Conservation (phyloP, 53 echinoderm and acorn worm species). For the Zoroaster sp. region DNA sequence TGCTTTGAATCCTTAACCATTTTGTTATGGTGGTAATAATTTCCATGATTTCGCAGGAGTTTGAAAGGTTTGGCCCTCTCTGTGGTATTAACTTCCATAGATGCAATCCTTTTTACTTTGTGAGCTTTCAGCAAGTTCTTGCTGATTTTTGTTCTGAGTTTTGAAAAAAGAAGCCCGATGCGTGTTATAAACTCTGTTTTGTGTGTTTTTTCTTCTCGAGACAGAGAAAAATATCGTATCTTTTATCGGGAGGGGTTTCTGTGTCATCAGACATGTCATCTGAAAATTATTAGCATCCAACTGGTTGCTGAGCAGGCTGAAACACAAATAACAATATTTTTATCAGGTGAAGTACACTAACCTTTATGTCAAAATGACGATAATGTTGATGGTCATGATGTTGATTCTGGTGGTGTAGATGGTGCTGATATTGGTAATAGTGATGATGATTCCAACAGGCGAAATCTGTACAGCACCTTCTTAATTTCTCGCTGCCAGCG, state of each 20-base stretch:
- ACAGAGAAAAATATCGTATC: not conserved
- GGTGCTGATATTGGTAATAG: no score
- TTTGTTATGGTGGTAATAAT: conserved; percentile 56
- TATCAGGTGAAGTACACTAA: not conserved
- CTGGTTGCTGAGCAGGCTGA: not conserved
- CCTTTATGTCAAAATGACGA: no score
- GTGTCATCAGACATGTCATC: not conserved
- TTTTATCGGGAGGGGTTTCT: no score
- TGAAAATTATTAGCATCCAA: not conserved
- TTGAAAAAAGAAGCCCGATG: conserved; percentile 48
- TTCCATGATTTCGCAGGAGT: conserved; percentile 46
- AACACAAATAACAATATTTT: not conserved
- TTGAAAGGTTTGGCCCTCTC: conserved; percentile 45
- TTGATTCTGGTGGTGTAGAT: no score
- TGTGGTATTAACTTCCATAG: not conserved
- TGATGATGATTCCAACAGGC: no score
- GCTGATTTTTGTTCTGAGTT: conserved; percentile 44
- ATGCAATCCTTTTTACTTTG: conserved; percentile 28
- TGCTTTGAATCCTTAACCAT: conserved; percentile 21
- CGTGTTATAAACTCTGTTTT: conserved; percentile 30
- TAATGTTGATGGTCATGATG: no score
- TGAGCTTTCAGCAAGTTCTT: conserved; percentile 38
- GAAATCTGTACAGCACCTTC: not conserved
- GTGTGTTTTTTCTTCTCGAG: not conserved
- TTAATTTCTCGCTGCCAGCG: no score